These are phyloP conservation scores for Heliconius nattereri DNA, from an alignment of 1,140 invertebrate genomes.

Conservation along the genomic window DNA sequence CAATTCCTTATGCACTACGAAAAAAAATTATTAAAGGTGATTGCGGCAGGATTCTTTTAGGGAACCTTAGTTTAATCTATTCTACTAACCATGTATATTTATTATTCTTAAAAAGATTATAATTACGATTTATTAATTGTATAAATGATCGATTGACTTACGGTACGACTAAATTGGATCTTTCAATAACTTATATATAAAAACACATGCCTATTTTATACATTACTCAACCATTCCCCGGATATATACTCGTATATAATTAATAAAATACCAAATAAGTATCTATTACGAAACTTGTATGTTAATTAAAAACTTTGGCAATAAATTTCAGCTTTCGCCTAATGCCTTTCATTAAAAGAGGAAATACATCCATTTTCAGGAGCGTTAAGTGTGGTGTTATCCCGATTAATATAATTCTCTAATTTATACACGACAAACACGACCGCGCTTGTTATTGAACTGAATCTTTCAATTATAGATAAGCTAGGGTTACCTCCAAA, in stretches of 20 bases:
- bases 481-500: not conserved
- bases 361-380: conserved; percentile 23
- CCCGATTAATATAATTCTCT: conserved; percentile 69
- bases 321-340: conserved; percentile 3
- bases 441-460: not conserved
- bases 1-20: too few relatives aligned
- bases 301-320: conserved; percentile 16
- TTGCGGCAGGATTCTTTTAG: too few relatives aligned
- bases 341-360: conserved; percentile 11
- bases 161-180: too few relatives aligned
- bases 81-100: too few relatives aligned
- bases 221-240: too few relatives aligned
- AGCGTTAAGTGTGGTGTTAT: conserved; percentile 48
- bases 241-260: not conserved
- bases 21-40: too few relatives aligned
- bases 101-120: too few relatives aligned
- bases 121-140: too few relatives aligned
- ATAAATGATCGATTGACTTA: too few relatives aligned
- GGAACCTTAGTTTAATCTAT: too few relatives aligned
- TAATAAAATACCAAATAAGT: conserved; percentile 6
- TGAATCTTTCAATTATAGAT: not conserved
- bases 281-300: conserved; percentile 2
- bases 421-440: conserved; percentile 58
- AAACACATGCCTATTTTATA: too few relatives aligned
- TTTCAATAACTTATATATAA: too few relatives aligned